These are phyloP conservation scores for Agapostemon virescens DNA, from an alignment of 2,888 invertebrate genomes.

Conservation along the genomic window DNA sequence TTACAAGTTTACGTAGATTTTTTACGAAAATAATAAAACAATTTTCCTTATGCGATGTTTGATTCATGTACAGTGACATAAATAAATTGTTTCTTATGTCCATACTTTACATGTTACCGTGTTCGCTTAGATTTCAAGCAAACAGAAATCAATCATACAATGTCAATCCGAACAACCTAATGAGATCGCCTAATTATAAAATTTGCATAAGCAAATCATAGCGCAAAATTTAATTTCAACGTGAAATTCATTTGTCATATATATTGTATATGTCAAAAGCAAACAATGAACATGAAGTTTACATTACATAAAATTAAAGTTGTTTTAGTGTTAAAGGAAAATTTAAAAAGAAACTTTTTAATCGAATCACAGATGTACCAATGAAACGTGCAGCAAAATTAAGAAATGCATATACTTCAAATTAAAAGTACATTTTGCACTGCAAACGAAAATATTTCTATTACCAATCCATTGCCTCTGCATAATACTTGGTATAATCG, in stretches of 20 bases:
- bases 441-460: slow-evolving; percentile 17
- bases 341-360: background rate
- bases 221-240: slow-evolving; percentile 24
- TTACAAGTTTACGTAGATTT: slow-evolving; percentile 22
- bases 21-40: slow-evolving; percentile 36
- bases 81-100: slow-evolving; percentile 9
- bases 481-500: background rate
- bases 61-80: slow-evolving; percentile 12
- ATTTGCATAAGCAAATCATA: slow-evolving; percentile 39
- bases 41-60: slow-evolving; percentile 18
- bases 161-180: slow-evolving; percentile 44
- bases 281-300: slow-evolving; percentile 22
- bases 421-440: slow-evolving; percentile 39
- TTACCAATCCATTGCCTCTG: no score
- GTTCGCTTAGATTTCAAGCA: background rate
- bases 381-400: background rate
- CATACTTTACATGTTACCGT: slow-evolving; percentile 6
- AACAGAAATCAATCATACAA: slow-evolving; percentile 13
- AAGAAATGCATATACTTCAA: background rate
- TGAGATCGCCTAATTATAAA: slow-evolving; percentile 33
- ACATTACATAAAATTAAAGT: background rate
- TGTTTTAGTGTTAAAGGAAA: background rate
- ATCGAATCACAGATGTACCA: background rate
- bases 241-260: slow-evolving; percentile 25
- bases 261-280: slow-evolving; percentile 11